These are phyloP conservation scores for Trichacis sp. DNA, from an alignment of 2,888 invertebrate genomes.

Conservation along the genomic window DNA sequence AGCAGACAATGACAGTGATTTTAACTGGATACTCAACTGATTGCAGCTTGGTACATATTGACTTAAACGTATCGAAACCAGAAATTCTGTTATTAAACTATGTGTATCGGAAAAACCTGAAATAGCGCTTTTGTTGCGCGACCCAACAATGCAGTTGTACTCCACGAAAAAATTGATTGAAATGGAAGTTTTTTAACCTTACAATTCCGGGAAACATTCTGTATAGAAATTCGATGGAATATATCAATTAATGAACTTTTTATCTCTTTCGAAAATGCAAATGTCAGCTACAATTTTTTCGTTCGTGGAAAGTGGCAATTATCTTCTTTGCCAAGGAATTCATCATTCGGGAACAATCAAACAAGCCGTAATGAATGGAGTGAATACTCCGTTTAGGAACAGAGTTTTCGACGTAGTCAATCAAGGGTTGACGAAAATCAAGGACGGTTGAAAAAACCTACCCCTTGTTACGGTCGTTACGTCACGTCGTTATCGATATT, in stretches of 20 bases:
- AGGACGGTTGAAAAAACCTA: no score
- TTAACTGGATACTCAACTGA: no score
- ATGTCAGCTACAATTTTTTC: no score
- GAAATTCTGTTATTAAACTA: no score
- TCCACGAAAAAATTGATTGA: background rate
- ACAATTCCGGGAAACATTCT: no score
- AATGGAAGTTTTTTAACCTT: no score
- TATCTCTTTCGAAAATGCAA: no score
- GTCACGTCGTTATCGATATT: slow-evolving; percentile 19
- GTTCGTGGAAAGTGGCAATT: slow-evolving; percentile 15
- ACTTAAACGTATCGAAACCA: background rate
- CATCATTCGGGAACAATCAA: slow-evolving; percentile 38
- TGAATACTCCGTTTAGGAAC: slow-evolving; percentile 22
- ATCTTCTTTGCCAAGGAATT: slow-evolving; percentile 26
- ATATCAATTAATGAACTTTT: no score
- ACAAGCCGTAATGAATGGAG: slow-evolving; percentile 35
- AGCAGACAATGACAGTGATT: background rate
- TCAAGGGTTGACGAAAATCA: slow-evolving; percentile 16
- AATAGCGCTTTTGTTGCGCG: background rate
- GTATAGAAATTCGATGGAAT: no score
- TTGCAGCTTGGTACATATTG: no score
- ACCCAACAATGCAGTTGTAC: background rate
- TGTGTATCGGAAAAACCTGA: no score
- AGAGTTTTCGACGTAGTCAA: slow-evolving; percentile 10
- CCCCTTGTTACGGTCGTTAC: slow-evolving; percentile 29